A percentile compares a stretch with the other conserved stretches of the same genome.
Evolutionary conservation across 2,797 vertebrate genomes (phyloP).

Genomic region (Podargus strigoides): DNA sequence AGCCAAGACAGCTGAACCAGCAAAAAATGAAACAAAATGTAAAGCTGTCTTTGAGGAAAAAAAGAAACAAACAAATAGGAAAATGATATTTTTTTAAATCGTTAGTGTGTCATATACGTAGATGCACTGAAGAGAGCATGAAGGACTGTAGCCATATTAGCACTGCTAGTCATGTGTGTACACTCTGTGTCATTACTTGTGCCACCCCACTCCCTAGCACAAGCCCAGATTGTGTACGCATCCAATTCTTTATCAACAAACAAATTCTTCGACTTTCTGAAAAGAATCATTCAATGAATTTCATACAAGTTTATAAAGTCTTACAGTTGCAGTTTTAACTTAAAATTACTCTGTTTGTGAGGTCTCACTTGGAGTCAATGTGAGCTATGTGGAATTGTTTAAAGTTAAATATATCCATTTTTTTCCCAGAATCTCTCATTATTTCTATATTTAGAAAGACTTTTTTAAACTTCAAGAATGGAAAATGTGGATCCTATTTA

Average conservation of each 20-base stretch:
- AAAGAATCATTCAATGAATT: not conserved
- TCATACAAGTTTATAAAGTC: not conserved
- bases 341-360: not conserved
- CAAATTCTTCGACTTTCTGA: not conserved
- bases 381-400: not conserved
- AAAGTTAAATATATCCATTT: not conserved
- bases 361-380: not conserved
- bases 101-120: not conserved
- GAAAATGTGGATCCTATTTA: not conserved
- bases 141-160: not conserved
- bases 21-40: not conserved
- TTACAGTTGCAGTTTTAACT: not conserved
- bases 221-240: not conserved
- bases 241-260: not conserved
- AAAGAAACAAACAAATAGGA: too few relatives aligned
- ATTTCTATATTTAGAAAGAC: not conserved
- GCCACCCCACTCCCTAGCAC: not conserved
- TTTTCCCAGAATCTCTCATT: not conserved
- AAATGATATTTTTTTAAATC: not conserved
- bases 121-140: not conserved
- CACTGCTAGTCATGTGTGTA: not conserved
- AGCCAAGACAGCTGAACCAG: not conserved
- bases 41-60: not conserved
- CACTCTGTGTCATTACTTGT: not conserved
- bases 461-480: not conserved